Conservation (phyloP, 2,797 vertebrate species). For the Phylloscopus collybita region DNA sequence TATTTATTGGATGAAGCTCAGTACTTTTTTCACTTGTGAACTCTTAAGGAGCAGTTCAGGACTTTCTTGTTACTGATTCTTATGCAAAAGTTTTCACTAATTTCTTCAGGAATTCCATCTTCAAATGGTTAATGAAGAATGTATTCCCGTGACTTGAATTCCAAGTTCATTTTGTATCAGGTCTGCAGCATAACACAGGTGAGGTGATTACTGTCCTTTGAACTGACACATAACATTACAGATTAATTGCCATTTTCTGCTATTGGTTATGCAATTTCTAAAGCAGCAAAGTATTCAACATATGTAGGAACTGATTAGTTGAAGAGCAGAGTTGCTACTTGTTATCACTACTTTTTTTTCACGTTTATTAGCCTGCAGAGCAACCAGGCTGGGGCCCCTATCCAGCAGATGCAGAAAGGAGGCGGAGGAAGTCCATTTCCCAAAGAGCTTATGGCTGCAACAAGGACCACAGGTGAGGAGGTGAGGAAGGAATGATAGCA, state of each 20-base stretch:
- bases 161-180: background rate
- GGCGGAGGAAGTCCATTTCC: background rate
- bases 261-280: background rate
- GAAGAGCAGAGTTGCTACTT: background rate
- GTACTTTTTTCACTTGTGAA: conserved; percentile 17
- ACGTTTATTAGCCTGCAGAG: background rate
- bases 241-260: background rate
- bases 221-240: background rate
- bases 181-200: background rate
- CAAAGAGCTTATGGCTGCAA: conserved; percentile 20
- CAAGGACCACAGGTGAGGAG: conserved; percentile 43
- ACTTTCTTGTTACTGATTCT: background rate
- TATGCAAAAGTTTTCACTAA: background rate
- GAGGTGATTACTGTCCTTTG: background rate
- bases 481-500: conserved; percentile 47
- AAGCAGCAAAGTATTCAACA: background rate
- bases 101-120: background rate
- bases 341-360: background rate
- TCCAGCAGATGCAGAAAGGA: conserved; percentile 6
- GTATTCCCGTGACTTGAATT: background rate
- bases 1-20: conserved; percentile 48
- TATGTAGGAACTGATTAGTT: background rate
- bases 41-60: background rate
- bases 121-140: background rate
- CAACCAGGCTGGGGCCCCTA: background rate